Base-by-base conservation (phyloP, 1,140 invertebrate genomes). In the Zelostemma sp. region DNA sequence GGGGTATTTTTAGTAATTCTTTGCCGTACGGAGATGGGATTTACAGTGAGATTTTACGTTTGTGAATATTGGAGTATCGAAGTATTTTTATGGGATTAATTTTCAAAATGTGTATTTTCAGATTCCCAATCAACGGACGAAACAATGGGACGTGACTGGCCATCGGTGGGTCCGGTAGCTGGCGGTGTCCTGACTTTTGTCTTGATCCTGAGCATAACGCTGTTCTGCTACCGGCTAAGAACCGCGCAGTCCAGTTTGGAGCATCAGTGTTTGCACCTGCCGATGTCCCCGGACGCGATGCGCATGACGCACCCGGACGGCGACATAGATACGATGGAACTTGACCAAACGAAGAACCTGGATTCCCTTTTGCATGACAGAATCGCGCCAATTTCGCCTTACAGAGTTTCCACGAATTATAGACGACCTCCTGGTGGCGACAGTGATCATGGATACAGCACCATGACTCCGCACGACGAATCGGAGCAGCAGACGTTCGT, bases 391-490 rank as follows among this genome's bases (percentile, higher is more conserved):
- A 90, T 95, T 61, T 96, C 94, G 0, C 95, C 95, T 0, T 97
- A 97, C 78, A 90, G 93, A 41, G 91, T 97, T 38, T 91, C 94
- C 9, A 93, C 93, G 0, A 88, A 87, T 35, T 96, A 96, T 75
- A 87, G 93, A 25, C 86, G 94, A 40, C 91, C 93, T 15, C 90
- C 92, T 12, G 90, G 92, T 6, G 93, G 92, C 3, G 95, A 96
- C 70, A 96, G 94, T 21, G 96, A 97, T 85, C 94, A 97, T 80
- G 96, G 96, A 1, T 97, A 97, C 80, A 96, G 94, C 12, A 97
- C 95, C 0, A 97, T 97, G 95, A 97, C 95, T 0, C 94, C 93
- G 0, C 93, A 96, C 71, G 94, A 95, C 68, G 95, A 97, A 77
- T 90, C 90, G 1, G 94, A 95, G 75, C 91, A 93, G 66, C 89